Evolutionary conservation across 1,140 invertebrate species (phyloP), one percentile per base, ranked within the genome.

Genomic region (Neodiprion fabricii): DNA sequence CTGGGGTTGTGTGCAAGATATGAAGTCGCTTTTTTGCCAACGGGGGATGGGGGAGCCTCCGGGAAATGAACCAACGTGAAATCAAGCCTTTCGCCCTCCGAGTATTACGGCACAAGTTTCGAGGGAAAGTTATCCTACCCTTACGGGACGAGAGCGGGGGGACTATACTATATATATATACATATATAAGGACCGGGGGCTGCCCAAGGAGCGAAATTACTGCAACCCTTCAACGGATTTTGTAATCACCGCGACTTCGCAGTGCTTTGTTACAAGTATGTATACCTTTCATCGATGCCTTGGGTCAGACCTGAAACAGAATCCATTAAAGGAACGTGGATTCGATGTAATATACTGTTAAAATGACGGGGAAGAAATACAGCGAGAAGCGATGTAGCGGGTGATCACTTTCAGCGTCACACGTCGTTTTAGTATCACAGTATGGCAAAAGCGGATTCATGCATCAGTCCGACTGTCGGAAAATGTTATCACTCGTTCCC

Each of bases 1-100:
- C 82, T 79, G 81, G 50, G 80, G 76, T 70, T 79, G 78, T 79
- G 77, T 61, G 65, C 76, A 48, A 71, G 76, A 75, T 81, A 76
- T 75, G 72, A 73, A 67, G 9, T 73, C 68, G 79, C 78, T 61
- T 61, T 61, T 61, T 61, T 61, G 11, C n/a, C 11, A 14, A 61
- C n/a, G 28, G 28, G 28, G 28, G 28, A 40, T 40, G 28, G 28
- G 28, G 28, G 11, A 61, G 9, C 5, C 11, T 61, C 11, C 11
- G 53, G n/a, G n/a, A 61, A 61, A 61, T 61, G 53, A 61, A 61
- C 11, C 53, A 17, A 17, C 11, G 53, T 61, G 53, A 61, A 61
- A 61, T 61, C 53, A 61, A 61, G 4, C 53, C 11, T 40, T 40
- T 40, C 28, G 28, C 11, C n/a, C 28, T 40, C 28, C 28, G 28